A percentile compares a stretch with the other conserved stretches of the same genome.
Evolutionary conservation across 2,888 invertebrate genomes (phyloP).

Genomic region (Drosophila glabriapex): DNA sequence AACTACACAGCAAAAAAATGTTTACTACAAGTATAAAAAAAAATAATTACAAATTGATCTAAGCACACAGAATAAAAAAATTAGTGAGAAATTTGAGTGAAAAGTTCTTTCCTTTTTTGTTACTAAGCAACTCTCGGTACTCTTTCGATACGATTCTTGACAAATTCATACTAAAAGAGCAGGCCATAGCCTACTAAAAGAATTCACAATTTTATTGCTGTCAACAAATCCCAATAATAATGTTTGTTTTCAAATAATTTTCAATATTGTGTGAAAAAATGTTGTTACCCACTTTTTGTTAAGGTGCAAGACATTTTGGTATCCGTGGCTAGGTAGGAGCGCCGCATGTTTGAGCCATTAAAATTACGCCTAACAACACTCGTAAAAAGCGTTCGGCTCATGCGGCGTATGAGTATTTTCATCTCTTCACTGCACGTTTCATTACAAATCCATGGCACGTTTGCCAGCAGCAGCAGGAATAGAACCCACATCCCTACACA

Average conservation of each 20-base stretch:
- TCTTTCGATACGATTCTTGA: neutral
- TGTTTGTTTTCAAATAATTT: neutral
- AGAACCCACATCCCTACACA: slow-evolving; percentile 28
- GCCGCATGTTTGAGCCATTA: slow-evolving; percentile 75
- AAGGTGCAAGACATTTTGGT: slow-evolving; percentile 60
- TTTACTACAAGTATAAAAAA: neutral
- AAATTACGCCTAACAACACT: slow-evolving; percentile 79
- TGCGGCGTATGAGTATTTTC: slow-evolving; percentile 71
- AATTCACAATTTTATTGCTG: neutral
- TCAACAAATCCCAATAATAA: neutral
- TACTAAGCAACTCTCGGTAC: neutral
- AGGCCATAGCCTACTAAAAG: neutral
- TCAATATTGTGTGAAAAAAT: neutral
- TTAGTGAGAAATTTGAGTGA: neutral
- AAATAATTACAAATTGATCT: neutral
- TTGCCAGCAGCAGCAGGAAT: slow-evolving; percentile 51
- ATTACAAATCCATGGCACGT: slow-evolving; percentile 78
- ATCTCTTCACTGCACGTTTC: slow-evolving; percentile 67
- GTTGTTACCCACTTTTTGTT: neutral
- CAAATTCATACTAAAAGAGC: neutral
- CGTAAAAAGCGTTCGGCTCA: slow-evolving; percentile 69
- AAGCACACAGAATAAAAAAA: neutral
- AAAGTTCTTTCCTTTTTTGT: neutral
- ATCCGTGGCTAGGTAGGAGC: slow-evolving; percentile 45
- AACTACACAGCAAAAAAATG: slow-evolving; percentile 15